A percentile compares a stretch with the other conserved stretches of the same genome.
These are phyloP conservation scores for Engraulis encrasicolus DNA, from an alignment of 2,113 vertebrate genomes.

Conservation along the genomic window DNA sequence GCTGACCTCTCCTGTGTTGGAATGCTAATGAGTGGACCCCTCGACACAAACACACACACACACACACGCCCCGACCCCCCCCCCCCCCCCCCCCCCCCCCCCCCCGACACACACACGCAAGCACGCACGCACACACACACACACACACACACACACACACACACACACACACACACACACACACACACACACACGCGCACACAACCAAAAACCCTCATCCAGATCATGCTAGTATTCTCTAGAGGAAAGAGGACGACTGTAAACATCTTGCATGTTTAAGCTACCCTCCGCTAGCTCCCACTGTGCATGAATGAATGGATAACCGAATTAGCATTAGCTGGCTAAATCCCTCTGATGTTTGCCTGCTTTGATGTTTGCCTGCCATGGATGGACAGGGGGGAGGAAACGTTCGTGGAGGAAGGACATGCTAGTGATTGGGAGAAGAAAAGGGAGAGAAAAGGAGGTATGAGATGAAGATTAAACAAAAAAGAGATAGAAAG, in stretches of 20 bases:
- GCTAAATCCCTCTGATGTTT: conserved; percentile 28
- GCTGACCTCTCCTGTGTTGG: not conserved
- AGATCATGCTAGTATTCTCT: not conserved
- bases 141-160: not conserved
- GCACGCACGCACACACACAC: not conserved
- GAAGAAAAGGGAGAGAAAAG: conserved; percentile 24
- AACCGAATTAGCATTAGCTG: conserved; percentile 32
- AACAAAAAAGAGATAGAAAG: not conserved
- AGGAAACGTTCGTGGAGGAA: not conserved
- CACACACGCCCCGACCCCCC: not conserved
- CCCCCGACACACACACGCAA: not conserved
- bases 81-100: no score
- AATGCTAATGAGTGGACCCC: not conserved
- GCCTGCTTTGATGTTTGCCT: conserved; percentile 44
- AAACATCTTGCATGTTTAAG: not conserved
- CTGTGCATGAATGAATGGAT: conserved; percentile 32
- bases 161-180: not conserved
- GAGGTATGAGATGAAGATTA: conserved; percentile 5
- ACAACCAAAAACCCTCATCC: not conserved
- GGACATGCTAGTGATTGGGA: not conserved
- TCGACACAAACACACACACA: not conserved
- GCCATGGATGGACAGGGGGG: conserved; percentile 43
- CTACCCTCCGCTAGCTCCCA: not conserved
- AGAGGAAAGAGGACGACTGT: not conserved
- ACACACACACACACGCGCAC: not conserved